Base-by-base conservation (phyloP, 1,140 invertebrate species). In the Drosophila kurseongensis region DNA sequence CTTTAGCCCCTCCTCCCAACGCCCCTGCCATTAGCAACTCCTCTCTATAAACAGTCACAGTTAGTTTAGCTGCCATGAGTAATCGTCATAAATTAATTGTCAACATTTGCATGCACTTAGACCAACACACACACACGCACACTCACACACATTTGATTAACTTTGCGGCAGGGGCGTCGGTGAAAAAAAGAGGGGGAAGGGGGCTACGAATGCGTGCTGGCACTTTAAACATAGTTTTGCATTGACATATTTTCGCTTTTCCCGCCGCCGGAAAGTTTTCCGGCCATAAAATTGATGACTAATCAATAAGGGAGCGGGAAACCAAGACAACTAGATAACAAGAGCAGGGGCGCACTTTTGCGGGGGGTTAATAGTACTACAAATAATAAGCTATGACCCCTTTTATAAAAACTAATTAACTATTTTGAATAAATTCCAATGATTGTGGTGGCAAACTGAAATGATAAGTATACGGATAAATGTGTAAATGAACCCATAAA, bases 61-160 rank as follows among this genome's bases (percentile, higher is more conserved):
- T 88, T 89, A 88, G 83, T 88, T 88, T 88, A 89, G 84, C 83
- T 89, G 79, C 84, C 84, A 88, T 88, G 84, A 88, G 84, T 88
- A 88, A 88, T 89, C 84, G 84, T 84, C 84, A 88, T 88, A 88
- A 88, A 88, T 88, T 88, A 88, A 88, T 88, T 88, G 84, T 88
- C 84, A 88, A 88, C 84, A 89, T 88, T 88, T 88, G 84, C 82
- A 82, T 86, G 83, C 82, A 86, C 82, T 86, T 86, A 86, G 82
- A 69, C 71, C 74, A 60, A 76, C 65, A 68, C 68, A 69, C 68
- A 61, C 65, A 57, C 55, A 63, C 45, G 59, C 60, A 54, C 59
- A 36, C 54, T 54, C 67, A 56, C 59, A 38, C 51, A 62, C 58
- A 55, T 59, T 62, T 61, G 29, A 51, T 52, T 40, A 48, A 56